Evolutionary conservation across 2,888 invertebrate genomes (phyloP).

Genomic region (Chirona hameri): DNA sequence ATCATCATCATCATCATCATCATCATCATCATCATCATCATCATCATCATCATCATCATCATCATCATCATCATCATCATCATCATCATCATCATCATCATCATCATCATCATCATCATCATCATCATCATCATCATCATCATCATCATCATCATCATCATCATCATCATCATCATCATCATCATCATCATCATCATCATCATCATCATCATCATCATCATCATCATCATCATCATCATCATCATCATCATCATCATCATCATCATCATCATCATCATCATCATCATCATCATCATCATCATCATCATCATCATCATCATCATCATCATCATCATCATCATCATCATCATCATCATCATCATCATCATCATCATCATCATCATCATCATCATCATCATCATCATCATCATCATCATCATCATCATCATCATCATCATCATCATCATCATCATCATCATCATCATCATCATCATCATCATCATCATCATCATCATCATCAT

Average conservation of each 20-base stretch:
- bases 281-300: slow-evolving; percentile 22
- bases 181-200: slow-evolving; percentile 22
- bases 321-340: slow-evolving; percentile 22
- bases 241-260: slow-evolving; percentile 22
- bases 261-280: slow-evolving; percentile 22
- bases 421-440: slow-evolving; percentile 11
- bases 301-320: slow-evolving; percentile 22
- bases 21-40: slow-evolving; percentile 22
- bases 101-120: slow-evolving; percentile 22
- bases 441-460: no score
- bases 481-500: slow-evolving; percentile 22
- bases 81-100: slow-evolving; percentile 22
- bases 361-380: slow-evolving; percentile 22
- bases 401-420: slow-evolving; percentile 22
- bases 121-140: slow-evolving; percentile 22
- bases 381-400: slow-evolving; percentile 22
- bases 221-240: slow-evolving; percentile 22
- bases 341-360: slow-evolving; percentile 22
- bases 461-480: no score
- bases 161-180: slow-evolving; percentile 22
- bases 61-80: slow-evolving; percentile 22
- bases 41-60: slow-evolving; percentile 22
- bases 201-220: slow-evolving; percentile 22
- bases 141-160: slow-evolving; percentile 22
- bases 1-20: slow-evolving; percentile 22